phyloP scores from a whole-genome alignment of 2,888 invertebrate species.

The Agrilus mali region DNA sequence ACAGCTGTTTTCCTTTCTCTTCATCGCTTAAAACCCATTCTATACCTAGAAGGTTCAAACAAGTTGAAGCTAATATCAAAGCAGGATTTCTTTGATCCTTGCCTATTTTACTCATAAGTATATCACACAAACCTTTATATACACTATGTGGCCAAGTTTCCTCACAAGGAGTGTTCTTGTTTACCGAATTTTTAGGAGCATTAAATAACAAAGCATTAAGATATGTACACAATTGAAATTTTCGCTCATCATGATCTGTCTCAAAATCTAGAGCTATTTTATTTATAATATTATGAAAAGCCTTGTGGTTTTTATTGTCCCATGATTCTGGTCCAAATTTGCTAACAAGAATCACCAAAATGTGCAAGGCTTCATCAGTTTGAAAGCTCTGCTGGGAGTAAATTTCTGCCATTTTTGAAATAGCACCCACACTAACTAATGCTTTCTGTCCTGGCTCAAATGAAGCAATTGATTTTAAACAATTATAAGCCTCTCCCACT shows the following conservation, averaged over 20 bases:
- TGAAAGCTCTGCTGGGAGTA: constrained; percentile 81
- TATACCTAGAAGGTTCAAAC: constrained; percentile 69
- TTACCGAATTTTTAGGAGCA: constrained; percentile 53
- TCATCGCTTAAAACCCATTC: constrained; percentile 76
- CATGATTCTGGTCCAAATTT: constrained; percentile 62
- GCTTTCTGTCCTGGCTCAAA: constrained; percentile 69
- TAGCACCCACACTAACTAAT: constrained; percentile 62
- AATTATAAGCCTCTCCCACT: constrained; percentile 75
- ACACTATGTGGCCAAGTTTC: constrained; percentile 75
- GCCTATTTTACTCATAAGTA: constrained; percentile 74
- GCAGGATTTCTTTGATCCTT: constrained; percentile 84
- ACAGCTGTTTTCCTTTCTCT: constrained; percentile 68
- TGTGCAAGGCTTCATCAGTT: constrained; percentile 75
- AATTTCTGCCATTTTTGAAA: constrained; percentile 72
- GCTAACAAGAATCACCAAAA: constrained; percentile 58
- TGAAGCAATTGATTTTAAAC: constrained; percentile 68
- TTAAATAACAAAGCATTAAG: constrained; percentile 62
- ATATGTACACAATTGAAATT: constrained; percentile 78
- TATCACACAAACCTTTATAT: constrained; percentile 70
- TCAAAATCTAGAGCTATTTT: constrained; percentile 80
- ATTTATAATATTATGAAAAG: constrained; percentile 70
- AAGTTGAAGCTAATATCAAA: constrained; percentile 66
- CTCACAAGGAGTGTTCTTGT: constrained; percentile 45
- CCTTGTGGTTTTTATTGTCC: constrained; percentile 61
- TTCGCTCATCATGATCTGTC: constrained; percentile 75